These are phyloP conservation scores for Teleopsis dalmanni DNA, from an alignment of 1,140 invertebrate species.

Conservation along the genomic window DNA sequence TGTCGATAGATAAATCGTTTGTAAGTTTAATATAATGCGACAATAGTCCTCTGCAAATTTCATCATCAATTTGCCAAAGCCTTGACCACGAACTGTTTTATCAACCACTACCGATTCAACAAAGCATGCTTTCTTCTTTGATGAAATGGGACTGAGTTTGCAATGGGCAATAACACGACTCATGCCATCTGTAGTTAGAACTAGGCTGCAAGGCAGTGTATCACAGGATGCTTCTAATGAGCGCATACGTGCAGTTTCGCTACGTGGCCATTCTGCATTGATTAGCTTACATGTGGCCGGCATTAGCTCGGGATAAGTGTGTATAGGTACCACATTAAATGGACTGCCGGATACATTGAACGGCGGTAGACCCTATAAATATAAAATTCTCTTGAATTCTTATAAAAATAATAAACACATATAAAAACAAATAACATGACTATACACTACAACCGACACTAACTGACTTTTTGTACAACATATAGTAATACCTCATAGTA, in stretches of 20 bases:
- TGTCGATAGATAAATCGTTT: conserved; percentile 64
- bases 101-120: conserved; percentile 71
- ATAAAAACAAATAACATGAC: neutral
- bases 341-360: conserved; percentile 42
- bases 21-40: conserved; percentile 51
- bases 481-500: conserved; percentile 37
- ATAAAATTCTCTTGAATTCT: too few species aligned
- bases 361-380: conserved; percentile 41
- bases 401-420: neutral
- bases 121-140: conserved; percentile 59
- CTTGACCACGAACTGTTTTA: conserved; percentile 58
- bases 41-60: conserved; percentile 62
- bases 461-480: neutral
- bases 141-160: conserved; percentile 61
- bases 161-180: conserved; percentile 61
- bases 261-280: conserved; percentile 73
- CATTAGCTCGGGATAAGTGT: conserved; percentile 58
- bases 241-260: conserved; percentile 63
- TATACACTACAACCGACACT: neutral
- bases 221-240: conserved; percentile 62
- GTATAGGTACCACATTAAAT: conserved; percentile 55
- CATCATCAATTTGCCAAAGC: conserved; percentile 64
- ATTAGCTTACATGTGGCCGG: conserved; percentile 61
- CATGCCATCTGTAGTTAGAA: conserved; percentile 53
- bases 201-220: conserved; percentile 60